phyloP scores from a whole-genome alignment of 2,797 vertebrate genomes.

The Stomatorhinus walkeri region DNA sequence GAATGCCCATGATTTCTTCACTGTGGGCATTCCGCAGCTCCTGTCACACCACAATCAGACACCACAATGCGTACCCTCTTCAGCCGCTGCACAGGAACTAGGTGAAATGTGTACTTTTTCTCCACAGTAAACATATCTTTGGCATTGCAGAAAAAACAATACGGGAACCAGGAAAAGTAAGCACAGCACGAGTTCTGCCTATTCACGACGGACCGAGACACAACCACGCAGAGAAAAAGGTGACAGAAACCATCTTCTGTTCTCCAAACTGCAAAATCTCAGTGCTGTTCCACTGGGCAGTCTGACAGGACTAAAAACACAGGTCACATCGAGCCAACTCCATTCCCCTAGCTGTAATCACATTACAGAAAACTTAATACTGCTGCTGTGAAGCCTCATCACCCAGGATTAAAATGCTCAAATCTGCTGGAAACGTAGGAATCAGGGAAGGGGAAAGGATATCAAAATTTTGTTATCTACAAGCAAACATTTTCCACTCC shows the following conservation, averaged over 20 bases:
- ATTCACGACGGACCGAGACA: slow-evolving; percentile 17
- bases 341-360: slow-evolving; percentile 33
- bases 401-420: slow-evolving; percentile 36
- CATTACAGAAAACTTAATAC: slow-evolving; percentile 34
- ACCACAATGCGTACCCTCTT: slow-evolving; percentile 23
- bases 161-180: neutral
- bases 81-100: neutral
- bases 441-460: slow-evolving; percentile 11
- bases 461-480: slow-evolving; percentile 26
- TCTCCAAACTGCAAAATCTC: slow-evolving; percentile 8
- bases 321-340: slow-evolving; percentile 32
- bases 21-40: slow-evolving; percentile 90
- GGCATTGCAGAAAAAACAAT: neutral
- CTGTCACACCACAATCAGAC: slow-evolving; percentile 56
- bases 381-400: slow-evolving; percentile 34
- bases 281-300: slow-evolving; percentile 29
- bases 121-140: neutral
- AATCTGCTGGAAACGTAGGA: slow-evolving; percentile 19
- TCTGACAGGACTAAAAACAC: slow-evolving; percentile 34
- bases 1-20: slow-evolving; percentile 92
- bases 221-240: slow-evolving; percentile 26
- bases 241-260: slow-evolving; percentile 15
- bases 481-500: slow-evolving; percentile 15
- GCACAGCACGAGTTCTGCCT: slow-evolving; percentile 24
- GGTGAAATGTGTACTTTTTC: neutral